These are phyloP conservation scores for Drepana falcataria DNA, from an alignment of 2,888 invertebrate species.

Conservation along the genomic window DNA sequence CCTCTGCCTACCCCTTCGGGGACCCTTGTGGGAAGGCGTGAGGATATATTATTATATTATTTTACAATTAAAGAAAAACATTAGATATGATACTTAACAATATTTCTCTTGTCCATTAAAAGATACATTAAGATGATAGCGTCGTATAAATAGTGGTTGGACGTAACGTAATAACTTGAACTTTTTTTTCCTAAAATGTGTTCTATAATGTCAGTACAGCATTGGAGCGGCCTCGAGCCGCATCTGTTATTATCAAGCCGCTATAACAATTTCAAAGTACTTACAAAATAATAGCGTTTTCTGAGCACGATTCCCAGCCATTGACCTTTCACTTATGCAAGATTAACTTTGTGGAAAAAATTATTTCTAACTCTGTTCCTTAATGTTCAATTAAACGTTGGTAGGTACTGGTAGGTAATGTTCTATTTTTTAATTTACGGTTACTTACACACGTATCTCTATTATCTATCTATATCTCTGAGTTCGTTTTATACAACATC, in stretches of 20 bases:
- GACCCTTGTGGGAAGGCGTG: too few relatives aligned
- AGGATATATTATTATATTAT: too few relatives aligned
- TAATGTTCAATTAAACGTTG: too few relatives aligned
- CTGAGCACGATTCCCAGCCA: conserved; percentile 67
- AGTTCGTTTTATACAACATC: too few relatives aligned
- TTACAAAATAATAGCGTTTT: conserved; percentile 69
- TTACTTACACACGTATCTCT: too few relatives aligned
- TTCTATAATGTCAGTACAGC: conserved; percentile 23
- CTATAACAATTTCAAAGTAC: conserved; percentile 63
- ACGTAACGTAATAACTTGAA: conserved; percentile 13
- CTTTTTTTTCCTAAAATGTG: conserved; percentile 11
- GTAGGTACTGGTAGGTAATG: too few relatives aligned
- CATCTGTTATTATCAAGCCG: conserved; percentile 66
- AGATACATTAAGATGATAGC: conserved; percentile 1
- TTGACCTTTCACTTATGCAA: conserved; percentile 49
- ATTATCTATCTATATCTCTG: too few relatives aligned
- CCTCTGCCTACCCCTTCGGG: too few relatives aligned
- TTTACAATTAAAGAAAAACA: background rate
- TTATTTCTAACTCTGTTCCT: background rate
- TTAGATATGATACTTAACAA: too few relatives aligned
- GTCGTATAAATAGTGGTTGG: background rate
- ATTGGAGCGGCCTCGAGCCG: conserved; percentile 49
- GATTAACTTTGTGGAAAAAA: conserved; percentile 11
- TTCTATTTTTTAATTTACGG: too few relatives aligned
- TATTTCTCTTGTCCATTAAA: background rate